Conservation (phyloP, 1,140 invertebrate genomes). For the Lanistes nyassanus region DNA sequence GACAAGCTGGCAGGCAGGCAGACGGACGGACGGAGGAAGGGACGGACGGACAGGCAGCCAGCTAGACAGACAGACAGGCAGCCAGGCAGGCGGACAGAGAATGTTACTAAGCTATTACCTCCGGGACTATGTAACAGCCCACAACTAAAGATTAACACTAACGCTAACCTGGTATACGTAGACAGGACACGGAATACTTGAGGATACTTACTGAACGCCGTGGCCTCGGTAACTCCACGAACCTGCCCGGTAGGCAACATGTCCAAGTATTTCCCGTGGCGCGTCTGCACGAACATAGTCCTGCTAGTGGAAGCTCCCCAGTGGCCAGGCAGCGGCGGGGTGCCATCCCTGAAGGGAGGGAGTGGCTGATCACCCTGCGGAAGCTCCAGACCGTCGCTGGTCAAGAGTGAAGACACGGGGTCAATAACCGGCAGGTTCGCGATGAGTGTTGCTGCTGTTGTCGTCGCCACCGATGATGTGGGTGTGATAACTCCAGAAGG, state of each 20-base stretch:
- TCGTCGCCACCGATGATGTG: not conserved
- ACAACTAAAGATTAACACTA: too few relatives aligned
- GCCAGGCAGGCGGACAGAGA: too few relatives aligned
- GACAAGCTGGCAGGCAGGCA: not conserved
- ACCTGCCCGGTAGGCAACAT: constrained; percentile 15
- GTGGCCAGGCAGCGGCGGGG: not conserved
- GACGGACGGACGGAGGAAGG: not conserved
- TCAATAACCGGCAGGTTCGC: not conserved
- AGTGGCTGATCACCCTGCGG: constrained; percentile 22
- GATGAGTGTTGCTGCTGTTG: not conserved
- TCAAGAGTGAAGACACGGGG: not conserved
- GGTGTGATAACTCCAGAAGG: too few relatives aligned
- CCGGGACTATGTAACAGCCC: too few relatives aligned
- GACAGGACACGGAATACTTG: too few relatives aligned
- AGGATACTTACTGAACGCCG: constrained; percentile 12
- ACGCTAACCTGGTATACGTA: too few relatives aligned
- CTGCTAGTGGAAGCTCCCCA: constrained; percentile 9
- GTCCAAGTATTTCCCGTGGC: constrained; percentile 18
- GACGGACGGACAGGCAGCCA: too few relatives aligned
- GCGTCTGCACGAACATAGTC: not conserved
- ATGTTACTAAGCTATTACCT: too few relatives aligned
- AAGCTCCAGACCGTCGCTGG: constrained; percentile 15
- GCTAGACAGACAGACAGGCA: too few relatives aligned
- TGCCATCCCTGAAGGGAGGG: constrained; percentile 15
- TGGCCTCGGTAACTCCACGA: not conserved